phyloP scores from a whole-genome alignment of 2,888 invertebrate genomes.

The Hirtodrosophila cameraria region DNA sequence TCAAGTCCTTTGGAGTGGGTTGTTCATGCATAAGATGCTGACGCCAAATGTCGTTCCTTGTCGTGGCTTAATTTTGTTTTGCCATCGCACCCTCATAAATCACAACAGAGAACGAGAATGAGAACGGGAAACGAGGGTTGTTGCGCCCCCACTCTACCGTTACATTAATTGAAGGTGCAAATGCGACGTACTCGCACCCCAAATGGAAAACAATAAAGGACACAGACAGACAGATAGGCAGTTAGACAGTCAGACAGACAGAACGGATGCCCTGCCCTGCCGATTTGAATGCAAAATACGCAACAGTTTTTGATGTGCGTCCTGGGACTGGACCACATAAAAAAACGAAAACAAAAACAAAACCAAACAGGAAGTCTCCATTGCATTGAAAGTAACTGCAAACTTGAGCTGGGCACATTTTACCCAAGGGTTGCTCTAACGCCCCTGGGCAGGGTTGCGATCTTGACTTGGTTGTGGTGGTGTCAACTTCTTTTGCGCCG shows the following conservation, averaged over 20 bases:
- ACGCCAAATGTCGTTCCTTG: conserved; percentile 73
- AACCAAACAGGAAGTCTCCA: conserved; percentile 49
- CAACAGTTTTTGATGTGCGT: conserved; percentile 78
- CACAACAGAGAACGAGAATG: conserved; percentile 57
- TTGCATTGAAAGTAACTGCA: conserved; percentile 55
- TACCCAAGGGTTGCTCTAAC: conserved; percentile 54
- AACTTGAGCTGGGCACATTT: conserved; percentile 47
- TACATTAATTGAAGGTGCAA: conserved; percentile 78
- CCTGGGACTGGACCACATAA: conserved; percentile 50
- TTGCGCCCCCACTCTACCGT: conserved; percentile 14
- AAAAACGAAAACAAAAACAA: conserved; percentile 3
- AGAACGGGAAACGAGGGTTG: conserved; percentile 30
- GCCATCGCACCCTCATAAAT: conserved; percentile 77
- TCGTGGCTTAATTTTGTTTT: conserved; percentile 79
- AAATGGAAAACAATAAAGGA: conserved; percentile 71
- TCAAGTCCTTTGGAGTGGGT: conserved; percentile 49
- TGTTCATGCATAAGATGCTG: conserved; percentile 67
- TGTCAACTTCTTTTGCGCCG: conserved; percentile 74
- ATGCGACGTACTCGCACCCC: conserved; percentile 77
- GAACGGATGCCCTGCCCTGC: conserved; percentile 45
- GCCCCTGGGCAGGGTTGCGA: conserved; percentile 24
- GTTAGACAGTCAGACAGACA: conserved; percentile 17
- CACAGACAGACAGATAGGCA: conserved; percentile 29
- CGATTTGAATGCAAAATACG: conserved; percentile 72
- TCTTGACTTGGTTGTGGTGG: conserved; percentile 44